Evolutionary conservation across 2,113 vertebrate genomes (phyloP).

Genomic region (Dolichotis patagonum): DNA sequence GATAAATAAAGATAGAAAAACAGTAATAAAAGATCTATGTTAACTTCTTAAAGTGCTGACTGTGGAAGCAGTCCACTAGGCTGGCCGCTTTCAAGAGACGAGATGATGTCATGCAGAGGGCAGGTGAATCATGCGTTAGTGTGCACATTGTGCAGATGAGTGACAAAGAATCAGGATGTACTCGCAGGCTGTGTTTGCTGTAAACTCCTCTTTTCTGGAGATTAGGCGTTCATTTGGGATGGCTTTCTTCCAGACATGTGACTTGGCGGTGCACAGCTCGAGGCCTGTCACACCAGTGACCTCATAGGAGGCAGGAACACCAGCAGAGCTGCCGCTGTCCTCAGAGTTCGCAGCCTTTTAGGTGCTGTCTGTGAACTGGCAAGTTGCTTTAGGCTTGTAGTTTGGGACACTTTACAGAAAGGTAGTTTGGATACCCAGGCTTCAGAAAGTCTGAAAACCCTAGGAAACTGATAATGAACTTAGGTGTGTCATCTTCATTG

Average conservation of each 20-base stretch:
- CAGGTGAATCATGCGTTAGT: slow-evolving; percentile 25
- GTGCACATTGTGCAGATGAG: slow-evolving; percentile 58
- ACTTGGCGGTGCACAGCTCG: slow-evolving; percentile 35
- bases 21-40: background rate
- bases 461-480: background rate
- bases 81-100: background rate
- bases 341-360: slow-evolving; percentile 1
- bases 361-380: background rate
- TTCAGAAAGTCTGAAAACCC: background rate
- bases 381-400: background rate
- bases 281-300: slow-evolving; percentile 45
- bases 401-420: background rate
- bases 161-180: slow-evolving; percentile 73
- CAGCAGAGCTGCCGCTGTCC: background rate
- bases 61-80: background rate
- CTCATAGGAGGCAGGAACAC: slow-evolving; percentile 57
- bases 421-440: background rate
- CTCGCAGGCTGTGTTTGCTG: slow-evolving; percentile 68
- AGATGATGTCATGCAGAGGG: slow-evolving; percentile 40
- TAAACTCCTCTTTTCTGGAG: slow-evolving; percentile 78
- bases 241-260: slow-evolving; percentile 73
- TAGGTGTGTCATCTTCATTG: background rate
- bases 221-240: slow-evolving; percentile 79
- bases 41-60: background rate
- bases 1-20: background rate